Evolutionary conservation across 2,888 invertebrate species (phyloP), one percentile per base, ranked within the genome.

Genomic region (Thereva nobilitata): DNA sequence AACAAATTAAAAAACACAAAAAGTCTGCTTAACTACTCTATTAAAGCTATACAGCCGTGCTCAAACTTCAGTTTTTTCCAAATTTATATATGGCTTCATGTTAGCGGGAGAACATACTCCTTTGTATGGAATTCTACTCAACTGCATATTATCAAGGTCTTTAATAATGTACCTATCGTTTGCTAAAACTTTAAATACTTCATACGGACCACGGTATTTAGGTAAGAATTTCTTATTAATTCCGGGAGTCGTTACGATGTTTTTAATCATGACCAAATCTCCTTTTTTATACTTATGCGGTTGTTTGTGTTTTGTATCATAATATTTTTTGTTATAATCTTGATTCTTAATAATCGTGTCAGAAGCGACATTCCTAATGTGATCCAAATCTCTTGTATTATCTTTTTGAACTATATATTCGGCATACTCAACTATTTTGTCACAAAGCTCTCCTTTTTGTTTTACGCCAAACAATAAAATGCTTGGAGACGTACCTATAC

Each of bases 401-500:
- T 0, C 5, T 1, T 44, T 37, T 45, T 8, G 6, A 4, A 44
- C 45, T 6, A n/a, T 9, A 45, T 9, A n/a, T 34, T 57, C 10
- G 6, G 47, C n/a, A 37, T 59, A 37, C 8, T 59, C 47, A 5
- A 45, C 12, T 2, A 59, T 12, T 35, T 38, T 47, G 10, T 59
- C 59, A 10, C 59, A 59, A n/a, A 45, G 38, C 38, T 47, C 35
- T 4, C 73, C 73, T 57, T 68, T 68, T 54, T 76, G 75, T 59
- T 71, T 52, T 6, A 73, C 59, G 1, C 75, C 75, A 52, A 73
- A 75, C 38, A 76, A 61, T 23, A 74, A 55, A 44, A 64, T 71
- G 68, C 72, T 71, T 0, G 75, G 73, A 1, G 74, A 72, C 52
- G 74, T 70, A 4, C 72, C 70, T n/a, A 74, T 72, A 12, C 73